A percentile compares a stretch with the other conserved stretches of the same genome.
Evolutionary conservation across 64 coral and sea anemone species (phyloP).

Genomic region (Anthopleura sola): DNA sequence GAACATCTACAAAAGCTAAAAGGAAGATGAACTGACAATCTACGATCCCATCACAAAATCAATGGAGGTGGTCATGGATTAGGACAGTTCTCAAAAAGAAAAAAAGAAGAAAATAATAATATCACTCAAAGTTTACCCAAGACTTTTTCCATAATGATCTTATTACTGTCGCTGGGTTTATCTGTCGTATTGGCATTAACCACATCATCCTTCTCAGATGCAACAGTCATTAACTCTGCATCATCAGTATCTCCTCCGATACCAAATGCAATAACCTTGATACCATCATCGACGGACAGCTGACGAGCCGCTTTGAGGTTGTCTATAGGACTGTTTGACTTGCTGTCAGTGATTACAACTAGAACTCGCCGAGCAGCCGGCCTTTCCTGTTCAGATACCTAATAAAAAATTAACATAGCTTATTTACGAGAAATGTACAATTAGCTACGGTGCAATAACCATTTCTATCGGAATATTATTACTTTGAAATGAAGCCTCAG

Average conservation of each 20-base stretch:
- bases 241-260: slow-evolving; percentile 49
- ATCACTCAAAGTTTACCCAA: not conserved
- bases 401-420: not conserved
- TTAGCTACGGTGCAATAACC: too few species aligned
- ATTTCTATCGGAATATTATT: too few species aligned
- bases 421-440: not conserved
- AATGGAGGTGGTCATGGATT: too few species aligned
- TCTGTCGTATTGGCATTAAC: slow-evolving; percentile 34
- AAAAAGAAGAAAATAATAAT: too few species aligned
- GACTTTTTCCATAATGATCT: slow-evolving; percentile 47
- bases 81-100: too few species aligned
- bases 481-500: too few species aligned
- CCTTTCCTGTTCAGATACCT: slow-evolving; percentile 16
- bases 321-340: slow-evolving; percentile 37
- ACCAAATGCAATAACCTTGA: slow-evolving; percentile 64
- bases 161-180: slow-evolving; percentile 36
- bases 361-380: slow-evolving; percentile 42
- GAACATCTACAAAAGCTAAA: too few species aligned
- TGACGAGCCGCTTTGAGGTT: slow-evolving; percentile 34
- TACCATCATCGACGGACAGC: slow-evolving; percentile 28
- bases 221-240: slow-evolving; percentile 14
- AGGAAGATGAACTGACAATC: too few species aligned
- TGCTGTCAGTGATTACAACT: slow-evolving; percentile 71
- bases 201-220: slow-evolving; percentile 33
- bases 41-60: too few species aligned